Conservation (phyloP, 2,113 vertebrate genomes). For the Anhinga anhinga region DNA sequence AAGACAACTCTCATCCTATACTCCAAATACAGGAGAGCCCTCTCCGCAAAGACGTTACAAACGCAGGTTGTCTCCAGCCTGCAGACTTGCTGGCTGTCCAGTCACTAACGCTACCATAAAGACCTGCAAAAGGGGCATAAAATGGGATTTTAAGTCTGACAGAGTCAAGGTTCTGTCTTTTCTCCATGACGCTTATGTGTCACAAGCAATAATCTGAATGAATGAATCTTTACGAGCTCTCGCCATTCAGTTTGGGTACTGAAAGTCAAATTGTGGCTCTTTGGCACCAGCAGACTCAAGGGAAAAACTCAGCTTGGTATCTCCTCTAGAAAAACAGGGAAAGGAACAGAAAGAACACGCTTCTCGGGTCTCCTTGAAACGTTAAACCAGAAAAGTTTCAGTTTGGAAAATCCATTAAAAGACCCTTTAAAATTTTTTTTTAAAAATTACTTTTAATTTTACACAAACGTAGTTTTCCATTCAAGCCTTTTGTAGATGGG, state of each 20-base stretch:
- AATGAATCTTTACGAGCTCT: not conserved
- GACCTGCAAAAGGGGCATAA: not conserved
- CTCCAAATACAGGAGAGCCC: not conserved
- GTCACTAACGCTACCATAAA: not conserved
- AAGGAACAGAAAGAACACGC: not conserved
- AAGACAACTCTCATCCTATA: not conserved
- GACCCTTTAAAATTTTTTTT: not conserved
- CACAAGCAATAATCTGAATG: not conserved
- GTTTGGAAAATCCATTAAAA: not conserved
- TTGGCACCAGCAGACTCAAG: not conserved
- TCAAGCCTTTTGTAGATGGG: not conserved
- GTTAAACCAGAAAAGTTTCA: not conserved
- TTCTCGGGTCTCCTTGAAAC: not conserved
- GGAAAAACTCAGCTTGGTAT: not conserved
- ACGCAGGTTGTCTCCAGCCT: not conserved
- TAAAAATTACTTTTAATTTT: not conserved
- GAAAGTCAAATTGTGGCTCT: not conserved
- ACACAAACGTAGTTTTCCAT: not conserved
- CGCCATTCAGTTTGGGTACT: not conserved
- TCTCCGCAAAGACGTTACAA: not conserved
- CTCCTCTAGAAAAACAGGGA: not conserved
- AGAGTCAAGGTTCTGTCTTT: not conserved
- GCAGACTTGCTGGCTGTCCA: not conserved
- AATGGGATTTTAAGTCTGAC: not conserved
- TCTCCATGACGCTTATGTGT: rapidly evolving